Conservation (phyloP, 2,888 invertebrate genomes). For the Heliconius sara region DNA sequence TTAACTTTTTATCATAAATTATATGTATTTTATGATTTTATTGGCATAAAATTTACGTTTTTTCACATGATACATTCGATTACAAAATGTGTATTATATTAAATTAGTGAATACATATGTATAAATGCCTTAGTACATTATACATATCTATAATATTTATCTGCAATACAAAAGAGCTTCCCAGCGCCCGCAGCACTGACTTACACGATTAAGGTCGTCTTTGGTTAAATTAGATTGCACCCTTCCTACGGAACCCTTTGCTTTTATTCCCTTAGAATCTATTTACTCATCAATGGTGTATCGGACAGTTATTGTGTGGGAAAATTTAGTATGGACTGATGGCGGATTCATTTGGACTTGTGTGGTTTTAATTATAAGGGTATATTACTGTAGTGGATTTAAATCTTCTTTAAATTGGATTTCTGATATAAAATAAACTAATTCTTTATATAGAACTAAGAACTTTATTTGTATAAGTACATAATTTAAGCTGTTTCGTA, state of each 20-base stretch:
- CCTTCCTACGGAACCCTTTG: conserved; percentile 66
- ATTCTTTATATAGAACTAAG: no score
- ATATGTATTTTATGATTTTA: no score
- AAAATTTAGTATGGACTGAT: conserved; percentile 62
- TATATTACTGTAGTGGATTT: neutral
- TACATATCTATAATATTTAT: conserved; percentile 43
- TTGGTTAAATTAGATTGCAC: conserved; percentile 78
- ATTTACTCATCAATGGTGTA: conserved; percentile 55
- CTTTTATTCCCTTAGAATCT: conserved; percentile 58
- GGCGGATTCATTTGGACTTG: conserved; percentile 42
- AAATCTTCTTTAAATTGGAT: no score
- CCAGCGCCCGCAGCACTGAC: conserved; percentile 53
- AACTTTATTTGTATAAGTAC: no score
- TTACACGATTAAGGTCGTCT: conserved; percentile 66
- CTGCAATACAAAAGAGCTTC: conserved; percentile 29
- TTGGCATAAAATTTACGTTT: no score
- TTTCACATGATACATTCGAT: no score
- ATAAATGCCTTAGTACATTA: conserved; percentile 36
- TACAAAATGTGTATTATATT: neutral
- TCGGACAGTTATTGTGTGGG: conserved; percentile 59
- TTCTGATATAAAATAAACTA: no score
- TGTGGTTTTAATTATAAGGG: conserved; percentile 27
- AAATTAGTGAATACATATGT: neutral
- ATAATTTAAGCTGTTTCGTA: no score
- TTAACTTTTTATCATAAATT: no score